Evolutionary conservation across 2,888 invertebrate species (phyloP), one percentile per base, ranked within the genome.

Genomic region (Ormia ochracea): DNA sequence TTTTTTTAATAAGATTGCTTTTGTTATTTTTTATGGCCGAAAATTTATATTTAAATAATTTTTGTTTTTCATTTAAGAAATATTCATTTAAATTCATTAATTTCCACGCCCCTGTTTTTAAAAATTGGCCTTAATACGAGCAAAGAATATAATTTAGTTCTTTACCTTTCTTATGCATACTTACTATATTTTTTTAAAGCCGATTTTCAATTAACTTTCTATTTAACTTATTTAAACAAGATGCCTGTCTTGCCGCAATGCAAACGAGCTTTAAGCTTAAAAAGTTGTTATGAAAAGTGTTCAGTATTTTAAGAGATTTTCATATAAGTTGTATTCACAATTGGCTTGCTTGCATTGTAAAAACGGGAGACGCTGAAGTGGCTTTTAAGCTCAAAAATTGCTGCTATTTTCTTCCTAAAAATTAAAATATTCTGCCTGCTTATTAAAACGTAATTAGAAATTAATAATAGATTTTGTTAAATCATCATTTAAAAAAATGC

Each of bases 371-470:
- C 4, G 26, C 12, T 43, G 17, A 59, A 43, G 65, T 74, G 78
- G 69, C 78, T 74, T 79, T 75, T 50, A 59, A 59, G 36, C 28
- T 28, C 78, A 79, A 65, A 66, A 79, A 65, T 23, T 58, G 61
- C 19, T 73, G 58, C 61, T 73, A 78, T 73, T 73, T 73, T 59
- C 23, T 43, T 72, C 65, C 65, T 1, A 17, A 65, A 58, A 45
- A 65, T 50, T 38, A 23, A 14, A 1, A 23, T 43, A 21, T 31
- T 59, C 9, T 28, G 31, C 10, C n/a, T 10, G n/a, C n/a, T n/a
- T n/a, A n/a, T n/a, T n/a, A n/a, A n/a, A n/a, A n/a, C n/a, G n/a
- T n/a, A n/a, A n/a, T n/a, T n/a, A n/a, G n/a, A n/a, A n/a, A n/a
- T n/a, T n/a, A n/a, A n/a, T n/a, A n/a, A n/a, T n/a, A n/a, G n/a